These are phyloP conservation scores for Zelostemma sp. DNA, from an alignment of 1,140 invertebrate species.

Conservation along the genomic window DNA sequence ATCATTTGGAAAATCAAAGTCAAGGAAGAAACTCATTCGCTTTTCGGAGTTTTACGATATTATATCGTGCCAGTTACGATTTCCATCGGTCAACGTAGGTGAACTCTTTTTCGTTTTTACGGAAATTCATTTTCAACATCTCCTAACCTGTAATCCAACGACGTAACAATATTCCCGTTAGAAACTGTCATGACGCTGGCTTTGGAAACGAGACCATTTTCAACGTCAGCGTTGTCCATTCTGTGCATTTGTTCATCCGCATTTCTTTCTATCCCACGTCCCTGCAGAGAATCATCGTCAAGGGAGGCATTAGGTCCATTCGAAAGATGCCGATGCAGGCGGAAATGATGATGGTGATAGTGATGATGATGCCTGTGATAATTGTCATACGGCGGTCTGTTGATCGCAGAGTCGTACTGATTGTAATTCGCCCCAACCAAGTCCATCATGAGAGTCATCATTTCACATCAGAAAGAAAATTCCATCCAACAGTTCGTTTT, in stretches of 20 bases:
- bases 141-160: constrained; percentile 52
- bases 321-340: constrained; percentile 51
- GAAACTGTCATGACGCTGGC: constrained; percentile 41
- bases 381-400: constrained; percentile 55
- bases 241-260: constrained; percentile 51
- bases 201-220: constrained; percentile 47
- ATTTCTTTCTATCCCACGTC: constrained; percentile 50
- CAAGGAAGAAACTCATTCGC: too few relatives aligned
- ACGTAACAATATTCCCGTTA: constrained; percentile 19
- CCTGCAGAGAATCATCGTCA: constrained; percentile 51
- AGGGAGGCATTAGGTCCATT: constrained; percentile 21
- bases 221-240: constrained; percentile 45
- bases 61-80: too few relatives aligned
- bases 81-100: too few relatives aligned
- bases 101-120: too few relatives aligned
- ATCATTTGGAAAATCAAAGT: too few relatives aligned
- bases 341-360: constrained; percentile 51
- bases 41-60: too few relatives aligned
- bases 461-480: constrained; percentile 45
- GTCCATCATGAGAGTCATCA: constrained; percentile 69
- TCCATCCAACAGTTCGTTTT: too few relatives aligned
- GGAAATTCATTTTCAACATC: too few relatives aligned
- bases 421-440: constrained; percentile 55
- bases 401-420: constrained; percentile 54
- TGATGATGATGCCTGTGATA: constrained; percentile 58